phyloP scores from a whole-genome alignment of 2,113 vertebrate genomes.

The Pseudorhombus dupliciocellatus region DNA sequence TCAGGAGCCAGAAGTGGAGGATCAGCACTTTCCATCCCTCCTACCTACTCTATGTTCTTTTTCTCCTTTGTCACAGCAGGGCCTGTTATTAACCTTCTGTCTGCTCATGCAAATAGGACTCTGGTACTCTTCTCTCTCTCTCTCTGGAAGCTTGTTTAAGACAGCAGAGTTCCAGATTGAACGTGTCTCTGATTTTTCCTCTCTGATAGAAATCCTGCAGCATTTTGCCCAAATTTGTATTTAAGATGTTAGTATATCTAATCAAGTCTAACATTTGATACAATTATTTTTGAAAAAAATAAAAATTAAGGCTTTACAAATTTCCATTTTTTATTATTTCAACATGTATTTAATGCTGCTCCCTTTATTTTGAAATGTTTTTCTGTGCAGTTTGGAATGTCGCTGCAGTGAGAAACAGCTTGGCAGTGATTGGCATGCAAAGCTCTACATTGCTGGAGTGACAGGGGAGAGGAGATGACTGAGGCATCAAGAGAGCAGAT shows the following conservation, averaged over 20 bases:
- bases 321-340: not conserved
- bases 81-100: constrained; percentile 82
- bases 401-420: not conserved
- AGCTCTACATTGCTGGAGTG: constrained; percentile 5
- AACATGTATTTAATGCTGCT: no score
- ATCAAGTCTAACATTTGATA: no score
- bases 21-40: constrained; percentile 77
- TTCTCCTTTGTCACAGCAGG: constrained; percentile 73
- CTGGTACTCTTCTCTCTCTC: constrained; percentile 38
- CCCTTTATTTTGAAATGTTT: no score
- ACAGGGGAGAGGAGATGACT: not conserved
- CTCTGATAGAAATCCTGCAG: constrained; percentile 42
- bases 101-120: constrained; percentile 75
- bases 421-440: not conserved
- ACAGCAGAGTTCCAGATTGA: constrained; percentile 55
- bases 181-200: constrained; percentile 44
- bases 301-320: no score
- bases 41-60: constrained; percentile 58
- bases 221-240: no score
- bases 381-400: no score
- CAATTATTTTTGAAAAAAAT: no score
- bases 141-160: constrained; percentile 41
- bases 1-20: constrained; percentile 69
- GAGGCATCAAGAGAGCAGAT: not conserved
- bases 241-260: no score